Base-by-base conservation (phyloP, 2,113 vertebrate species). In the Amblyopsis rosae region DNA sequence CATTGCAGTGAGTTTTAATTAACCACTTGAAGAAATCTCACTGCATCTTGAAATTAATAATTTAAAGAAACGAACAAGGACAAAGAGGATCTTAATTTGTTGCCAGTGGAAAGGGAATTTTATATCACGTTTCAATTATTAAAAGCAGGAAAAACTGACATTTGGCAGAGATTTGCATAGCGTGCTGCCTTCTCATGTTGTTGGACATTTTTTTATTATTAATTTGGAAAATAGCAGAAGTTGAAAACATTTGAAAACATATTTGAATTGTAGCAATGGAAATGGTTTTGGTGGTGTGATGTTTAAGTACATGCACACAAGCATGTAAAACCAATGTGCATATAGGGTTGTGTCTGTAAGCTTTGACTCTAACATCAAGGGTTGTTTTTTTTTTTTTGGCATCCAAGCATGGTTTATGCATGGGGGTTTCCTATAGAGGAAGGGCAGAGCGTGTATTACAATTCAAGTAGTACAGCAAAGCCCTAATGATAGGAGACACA, bases 1-100 rank as follows among this genome's bases (percentile, higher is more conserved):
- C 19, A 41, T 79, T 81, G 73, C 67, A 70, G 62, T 76, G 73
- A 35, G 76, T 92, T 75, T 79, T 87, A 89, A 91, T 90, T 81
- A 87, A 77, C 73, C 48, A 75, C 73, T 83, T 67, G 49, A 73
- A 83, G 59, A 61, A 75, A 73, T 59, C 12, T 71, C 64, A 64
- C 72, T 77, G 69, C 47, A 59, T 77, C 82, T 85, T 48, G 51
- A 69, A 72, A 84, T 84, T 48, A 88, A 86, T 85, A 69, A 56
- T 75, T 87, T 66, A 73, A 67, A 73, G 72, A 69, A 13, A 48
- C 4, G 59, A 86, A 60, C 80, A 19, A 73, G 51, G 45, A 73
- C 71, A 85, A 26, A 73, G 71, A 51, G 57, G 59, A 69, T 70
- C 68, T 86, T 86, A 67, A 83, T 82, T 82, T 73, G 16, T 46